These are phyloP conservation scores for Lasioglossum marginatum DNA, from an alignment of 2,888 invertebrate species.

Conservation along the genomic window DNA sequence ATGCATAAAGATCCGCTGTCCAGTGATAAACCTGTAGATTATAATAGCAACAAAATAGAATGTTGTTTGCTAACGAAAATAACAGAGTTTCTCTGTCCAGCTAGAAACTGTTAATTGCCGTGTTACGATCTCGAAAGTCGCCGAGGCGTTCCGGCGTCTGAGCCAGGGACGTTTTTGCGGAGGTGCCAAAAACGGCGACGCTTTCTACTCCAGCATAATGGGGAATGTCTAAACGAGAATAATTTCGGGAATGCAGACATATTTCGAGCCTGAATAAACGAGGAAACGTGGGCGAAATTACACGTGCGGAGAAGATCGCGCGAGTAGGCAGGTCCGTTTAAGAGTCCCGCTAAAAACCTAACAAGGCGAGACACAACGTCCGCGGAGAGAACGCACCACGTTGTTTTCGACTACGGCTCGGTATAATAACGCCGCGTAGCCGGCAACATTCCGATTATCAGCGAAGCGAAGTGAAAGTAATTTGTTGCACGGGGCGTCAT, in stretches of 20 bases:
- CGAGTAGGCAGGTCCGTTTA: neutral
- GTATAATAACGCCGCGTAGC: neutral
- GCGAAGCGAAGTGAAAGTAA: slow-evolving; percentile 68
- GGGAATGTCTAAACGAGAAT: neutral
- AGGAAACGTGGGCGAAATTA: neutral
- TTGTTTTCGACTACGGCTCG: neutral
- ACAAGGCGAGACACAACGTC: neutral
- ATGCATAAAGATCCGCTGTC: too few relatives aligned
- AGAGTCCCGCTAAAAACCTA: neutral
- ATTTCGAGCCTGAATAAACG: neutral
- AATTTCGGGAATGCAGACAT: neutral
- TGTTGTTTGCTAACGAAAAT: neutral
- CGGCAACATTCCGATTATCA: slow-evolving; percentile 39
- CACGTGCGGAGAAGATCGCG: neutral
- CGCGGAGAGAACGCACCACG: neutral
- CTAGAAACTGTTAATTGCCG: neutral
- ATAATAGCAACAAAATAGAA: too few relatives aligned
- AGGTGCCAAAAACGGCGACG: neutral
- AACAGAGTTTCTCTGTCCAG: neutral
- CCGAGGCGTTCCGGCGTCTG: neutral
- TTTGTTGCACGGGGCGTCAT: slow-evolving; percentile 52
- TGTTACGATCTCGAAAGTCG: neutral
- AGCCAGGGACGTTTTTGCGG: neutral
- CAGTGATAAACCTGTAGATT: too few relatives aligned
- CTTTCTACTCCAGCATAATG: neutral